Base-by-base conservation (phyloP, 2,797 vertebrate genomes). In the Lepus townsendii region DNA sequence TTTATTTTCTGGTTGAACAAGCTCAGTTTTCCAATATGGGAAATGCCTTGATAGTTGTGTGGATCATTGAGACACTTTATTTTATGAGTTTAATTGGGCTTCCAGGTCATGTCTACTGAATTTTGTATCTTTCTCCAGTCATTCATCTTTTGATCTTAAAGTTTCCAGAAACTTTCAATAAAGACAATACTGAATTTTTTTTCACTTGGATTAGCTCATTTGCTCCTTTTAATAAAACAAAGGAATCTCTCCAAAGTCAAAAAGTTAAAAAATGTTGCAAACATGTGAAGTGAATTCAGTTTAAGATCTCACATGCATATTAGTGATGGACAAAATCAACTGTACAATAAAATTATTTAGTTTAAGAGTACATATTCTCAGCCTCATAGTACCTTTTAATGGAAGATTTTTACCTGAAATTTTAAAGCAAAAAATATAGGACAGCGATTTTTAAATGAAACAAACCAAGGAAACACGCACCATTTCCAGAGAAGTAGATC, bases 71-170 rank as follows among this genome's bases (percentile, higher is more conserved):
- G 69, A 92, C 47, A 42, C 95, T 88, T 92, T 94, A 71, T 88
- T 96, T 96, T 94, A 93, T 92, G 73, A 93, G 83, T 96, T 95
- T 95, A 95, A 96, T 88, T 97, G 96, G 83, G 47, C 57, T 90
- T 88, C 69, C 87, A 77, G 52, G 91, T 93, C 95, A 88, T 83
- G 82, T 71, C 96, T 92, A 95, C 91, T 83, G 94, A 92, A 93
- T 78, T 95, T 92, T 91, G 87, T 60, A 92, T 95, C 87, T 90
- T 95, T 84, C 88, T 65, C 22, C 60, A 92, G 62, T 9, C 80
- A 69, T 88, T 95, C 76, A 76, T 95, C 89, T 94, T 97, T 97
- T 96, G 96, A 97, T 97, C 96, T 92, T 85, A 60, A 13, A n/a
- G 73, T 42, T 95, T 95, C 94, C 93, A 97, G 95, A 97, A 95